These are phyloP conservation scores for Carettochelys insculpta DNA, from an alignment of 2,113 vertebrate species.

Conservation along the genomic window DNA sequence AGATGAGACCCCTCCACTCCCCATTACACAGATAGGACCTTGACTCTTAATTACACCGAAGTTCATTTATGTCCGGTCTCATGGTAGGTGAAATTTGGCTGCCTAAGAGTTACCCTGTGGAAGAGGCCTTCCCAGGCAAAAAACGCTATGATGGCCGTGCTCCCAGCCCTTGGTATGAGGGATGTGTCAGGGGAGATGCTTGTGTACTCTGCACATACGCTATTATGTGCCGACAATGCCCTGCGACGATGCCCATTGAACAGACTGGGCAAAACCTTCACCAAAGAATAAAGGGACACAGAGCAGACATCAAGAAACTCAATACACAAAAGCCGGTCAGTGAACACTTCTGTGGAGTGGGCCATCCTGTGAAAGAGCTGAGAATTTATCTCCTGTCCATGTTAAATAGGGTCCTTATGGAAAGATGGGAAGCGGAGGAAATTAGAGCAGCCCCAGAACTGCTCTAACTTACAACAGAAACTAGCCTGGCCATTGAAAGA, in stretches of 20 bases:
- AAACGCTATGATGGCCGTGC: not conserved
- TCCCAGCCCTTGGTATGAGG: not conserved
- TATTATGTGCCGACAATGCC: too few relatives aligned
- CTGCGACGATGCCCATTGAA: too few relatives aligned
- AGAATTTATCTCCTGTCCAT: too few relatives aligned
- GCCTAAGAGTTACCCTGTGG: not conserved
- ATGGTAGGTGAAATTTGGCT: not conserved
- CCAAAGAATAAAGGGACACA: too few relatives aligned
- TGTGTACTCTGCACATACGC: not conserved
- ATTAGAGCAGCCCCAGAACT: not conserved
- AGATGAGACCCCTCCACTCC: fast-evolving
- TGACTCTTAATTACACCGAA: not conserved
- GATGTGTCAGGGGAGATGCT: not conserved
- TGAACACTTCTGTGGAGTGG: too few relatives aligned
- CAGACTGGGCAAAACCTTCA: too few relatives aligned
- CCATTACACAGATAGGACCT: fast-evolving
- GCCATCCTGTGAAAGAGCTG: too few relatives aligned
- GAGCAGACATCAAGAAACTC: too few relatives aligned
- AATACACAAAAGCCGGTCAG: too few relatives aligned
- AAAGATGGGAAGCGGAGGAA: not conserved
- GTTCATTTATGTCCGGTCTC: not conserved
- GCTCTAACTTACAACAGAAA: not conserved
- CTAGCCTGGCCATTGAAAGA: not conserved
- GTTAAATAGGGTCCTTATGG: not conserved
- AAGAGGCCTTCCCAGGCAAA: not conserved